phyloP scores from a whole-genome alignment of 2,797 vertebrate genomes.

The Muraenolepis orangiensis region DNA sequence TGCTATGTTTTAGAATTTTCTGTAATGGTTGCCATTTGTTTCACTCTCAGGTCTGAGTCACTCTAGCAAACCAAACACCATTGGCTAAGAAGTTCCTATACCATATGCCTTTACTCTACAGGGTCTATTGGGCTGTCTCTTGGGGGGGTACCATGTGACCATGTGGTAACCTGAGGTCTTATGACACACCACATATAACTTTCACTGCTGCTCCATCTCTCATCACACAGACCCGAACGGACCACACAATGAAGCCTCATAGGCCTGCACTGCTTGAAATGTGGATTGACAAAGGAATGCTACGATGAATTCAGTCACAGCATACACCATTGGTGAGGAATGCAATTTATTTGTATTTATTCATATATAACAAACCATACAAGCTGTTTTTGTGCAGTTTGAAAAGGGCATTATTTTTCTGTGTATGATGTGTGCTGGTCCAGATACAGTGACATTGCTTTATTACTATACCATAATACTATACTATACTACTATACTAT shows the following conservation, averaged over 20 bases:
- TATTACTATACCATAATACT: too few relatives aligned
- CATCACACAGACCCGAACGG: background rate
- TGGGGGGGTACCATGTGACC: slow-evolving; percentile 17
- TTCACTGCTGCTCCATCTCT: slow-evolving; percentile 3
- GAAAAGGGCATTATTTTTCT: background rate
- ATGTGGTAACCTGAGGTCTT: slow-evolving; percentile 36
- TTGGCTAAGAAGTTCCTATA: background rate
- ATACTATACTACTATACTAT: too few relatives aligned
- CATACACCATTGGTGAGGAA: slow-evolving; percentile 27
- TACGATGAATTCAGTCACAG: slow-evolving; percentile 31
- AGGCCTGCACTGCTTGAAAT: background rate
- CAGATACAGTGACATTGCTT: too few relatives aligned
- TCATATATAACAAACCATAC: background rate
- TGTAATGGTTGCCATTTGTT: background rate
- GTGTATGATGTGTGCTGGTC: background rate
- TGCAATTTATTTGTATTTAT: background rate
- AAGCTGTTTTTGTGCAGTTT: background rate
- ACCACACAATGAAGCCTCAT: slow-evolving; percentile 2
- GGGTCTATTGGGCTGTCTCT: background rate
- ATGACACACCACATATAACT: slow-evolving; percentile 8
- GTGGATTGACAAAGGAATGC: slow-evolving; percentile 6
- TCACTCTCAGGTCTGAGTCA: background rate
- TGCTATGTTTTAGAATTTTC: too few relatives aligned
- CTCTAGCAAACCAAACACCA: background rate
- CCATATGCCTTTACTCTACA: background rate